Conservation (phyloP, 2,888 invertebrate genomes). For the Tubiluchus corallicola region DNA sequence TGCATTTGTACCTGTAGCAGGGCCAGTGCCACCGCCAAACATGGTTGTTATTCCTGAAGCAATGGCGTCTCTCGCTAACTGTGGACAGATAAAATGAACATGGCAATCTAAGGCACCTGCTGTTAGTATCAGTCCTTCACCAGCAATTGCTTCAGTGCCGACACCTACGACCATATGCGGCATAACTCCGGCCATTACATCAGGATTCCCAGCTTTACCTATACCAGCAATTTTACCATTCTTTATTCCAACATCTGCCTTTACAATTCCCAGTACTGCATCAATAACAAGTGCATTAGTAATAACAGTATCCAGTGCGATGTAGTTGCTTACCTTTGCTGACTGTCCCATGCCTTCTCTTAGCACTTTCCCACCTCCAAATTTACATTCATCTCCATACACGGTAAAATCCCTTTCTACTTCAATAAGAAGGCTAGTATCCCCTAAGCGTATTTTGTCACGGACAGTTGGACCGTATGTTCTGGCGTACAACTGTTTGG, state of each 20-base stretch:
- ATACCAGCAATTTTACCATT: constrained; percentile 23
- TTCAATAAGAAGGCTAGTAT: constrained; percentile 23
- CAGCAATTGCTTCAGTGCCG: constrained; percentile 26
- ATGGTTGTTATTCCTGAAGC: constrained; percentile 25
- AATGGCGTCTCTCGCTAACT: constrained; percentile 22
- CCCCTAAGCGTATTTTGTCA: constrained; percentile 25
- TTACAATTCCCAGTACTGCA: constrained; percentile 23
- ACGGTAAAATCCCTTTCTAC: constrained; percentile 23
- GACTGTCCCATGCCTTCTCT: constrained; percentile 28
- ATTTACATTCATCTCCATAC: constrained; percentile 27
- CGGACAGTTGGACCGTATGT: constrained; percentile 25
- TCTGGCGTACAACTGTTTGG: constrained; percentile 18
- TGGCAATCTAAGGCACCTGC: constrained; percentile 24
- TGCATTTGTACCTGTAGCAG: constrained; percentile 23
- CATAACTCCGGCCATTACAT: constrained; percentile 23
- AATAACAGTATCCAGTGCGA: constrained; percentile 24
- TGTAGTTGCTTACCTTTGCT: constrained; percentile 15
- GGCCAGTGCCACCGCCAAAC: constrained; percentile 27
- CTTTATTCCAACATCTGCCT: constrained; percentile 28
- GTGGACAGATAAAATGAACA: constrained; percentile 26
- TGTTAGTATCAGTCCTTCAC: constrained; percentile 24
- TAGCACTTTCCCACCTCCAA: constrained; percentile 27
- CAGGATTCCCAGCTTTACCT: constrained; percentile 28
- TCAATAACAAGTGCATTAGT: constrained; percentile 27
- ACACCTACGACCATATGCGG: constrained; percentile 22